Conservation (phyloP, 2,888 invertebrate genomes). For the Thereva nobilitata region DNA sequence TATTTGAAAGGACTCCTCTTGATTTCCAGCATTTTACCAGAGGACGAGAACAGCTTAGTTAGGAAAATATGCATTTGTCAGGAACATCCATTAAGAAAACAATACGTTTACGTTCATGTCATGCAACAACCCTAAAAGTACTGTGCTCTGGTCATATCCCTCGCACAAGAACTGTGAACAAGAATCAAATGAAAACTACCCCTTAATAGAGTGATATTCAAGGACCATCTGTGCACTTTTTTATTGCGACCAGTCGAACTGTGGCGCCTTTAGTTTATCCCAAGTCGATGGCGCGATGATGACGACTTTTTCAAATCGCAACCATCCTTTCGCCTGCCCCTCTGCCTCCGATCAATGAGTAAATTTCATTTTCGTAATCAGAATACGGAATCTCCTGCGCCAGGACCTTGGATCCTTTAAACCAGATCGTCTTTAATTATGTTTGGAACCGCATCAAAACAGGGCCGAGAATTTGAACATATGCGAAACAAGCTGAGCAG, state of each 20-base stretch:
- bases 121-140: slow-evolving; percentile 9
- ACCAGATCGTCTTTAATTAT: slow-evolving; percentile 32
- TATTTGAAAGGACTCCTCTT: slow-evolving; percentile 9
- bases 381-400: slow-evolving; percentile 28
- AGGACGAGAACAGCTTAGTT: slow-evolving; percentile 1
- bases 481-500: slow-evolving; percentile 24
- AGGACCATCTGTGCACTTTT: slow-evolving; percentile 48
- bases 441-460: slow-evolving; percentile 32
- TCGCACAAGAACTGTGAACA: slow-evolving; percentile 45
- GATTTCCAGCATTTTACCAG: slow-evolving; percentile 36
- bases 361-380: slow-evolving; percentile 40
- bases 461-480: slow-evolving; percentile 33
- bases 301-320: slow-evolving; percentile 26
- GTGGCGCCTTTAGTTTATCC: background rate
- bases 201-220: slow-evolving; percentile 49
- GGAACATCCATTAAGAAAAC: slow-evolving; percentile 36
- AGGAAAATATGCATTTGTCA: slow-evolving; percentile 39
- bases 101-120: slow-evolving; percentile 37
- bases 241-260: slow-evolving; percentile 33
- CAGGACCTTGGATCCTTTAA: slow-evolving; percentile 9
- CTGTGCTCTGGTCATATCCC: slow-evolving; percentile 4
- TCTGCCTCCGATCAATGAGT: slow-evolving; percentile 7
- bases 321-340: background rate
- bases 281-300: slow-evolving; percentile 30
- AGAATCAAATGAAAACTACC: slow-evolving; percentile 56